phyloP scores from a whole-genome alignment of 2,113 vertebrate genomes.

The Antechinus flavipes region DNA sequence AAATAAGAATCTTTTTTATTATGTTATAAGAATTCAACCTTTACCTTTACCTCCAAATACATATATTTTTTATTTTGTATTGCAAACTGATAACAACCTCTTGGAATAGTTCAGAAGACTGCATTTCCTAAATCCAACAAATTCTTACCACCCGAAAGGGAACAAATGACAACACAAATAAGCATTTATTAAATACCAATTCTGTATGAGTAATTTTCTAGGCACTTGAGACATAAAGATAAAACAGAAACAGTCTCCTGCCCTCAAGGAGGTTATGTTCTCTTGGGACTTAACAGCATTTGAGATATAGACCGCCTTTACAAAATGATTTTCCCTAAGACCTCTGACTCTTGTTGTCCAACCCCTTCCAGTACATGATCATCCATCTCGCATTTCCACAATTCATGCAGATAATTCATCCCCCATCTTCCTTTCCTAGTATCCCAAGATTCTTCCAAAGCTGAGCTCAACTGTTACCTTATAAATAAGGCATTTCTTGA shows the following conservation, averaged over 20 bases:
- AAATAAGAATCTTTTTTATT: slow-evolving; percentile 63
- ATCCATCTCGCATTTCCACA: background rate
- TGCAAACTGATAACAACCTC: slow-evolving; percentile 39
- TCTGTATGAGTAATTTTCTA: background rate
- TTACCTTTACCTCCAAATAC: background rate
- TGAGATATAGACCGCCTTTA: background rate
- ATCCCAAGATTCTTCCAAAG: background rate
- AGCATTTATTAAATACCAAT: background rate
- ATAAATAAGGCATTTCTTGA: background rate
- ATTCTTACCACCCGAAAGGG: background rate
- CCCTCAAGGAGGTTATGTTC: background rate
- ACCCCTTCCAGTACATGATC: background rate
- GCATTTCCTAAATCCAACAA: slow-evolving; percentile 34
- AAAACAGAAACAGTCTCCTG: background rate
- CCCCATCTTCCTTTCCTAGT: background rate
- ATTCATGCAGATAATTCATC: background rate
- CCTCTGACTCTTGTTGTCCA: background rate
- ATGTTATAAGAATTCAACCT: slow-evolving; percentile 48
- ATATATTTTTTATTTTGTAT: slow-evolving; percentile 25
- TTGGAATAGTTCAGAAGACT: slow-evolving; percentile 38
- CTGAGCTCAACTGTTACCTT: background rate
- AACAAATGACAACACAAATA: background rate
- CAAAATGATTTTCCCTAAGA: background rate
- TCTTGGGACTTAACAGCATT: background rate
- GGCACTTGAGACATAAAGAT: background rate